Base-by-base conservation (phyloP, 1,140 invertebrate genomes). In the Homalodisca vitripennis region DNA sequence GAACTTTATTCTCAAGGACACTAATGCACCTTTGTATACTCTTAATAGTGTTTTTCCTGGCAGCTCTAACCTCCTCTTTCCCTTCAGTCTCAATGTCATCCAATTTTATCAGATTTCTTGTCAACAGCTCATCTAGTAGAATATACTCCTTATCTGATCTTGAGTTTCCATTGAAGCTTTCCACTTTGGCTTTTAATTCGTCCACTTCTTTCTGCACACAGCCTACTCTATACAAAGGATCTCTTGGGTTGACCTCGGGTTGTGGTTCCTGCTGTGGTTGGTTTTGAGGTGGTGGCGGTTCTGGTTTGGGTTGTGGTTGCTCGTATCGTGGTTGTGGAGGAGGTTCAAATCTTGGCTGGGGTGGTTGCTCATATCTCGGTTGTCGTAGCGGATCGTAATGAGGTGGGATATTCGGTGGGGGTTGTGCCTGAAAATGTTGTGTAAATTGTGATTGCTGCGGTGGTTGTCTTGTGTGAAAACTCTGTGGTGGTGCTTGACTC, bases 91-190 rank as follows among this genome's bases (percentile, higher is more conserved):
- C 93, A 66, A 98, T 92, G 73, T 91, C 89, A 78, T 98, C 96
- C 68, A 98, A 79, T 78, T 95, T 94, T 2, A 98, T 86, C 68
- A 98, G 82, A 77, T 94, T 92, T 48, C 95, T 86, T 0, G 95
- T 98, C 17, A 98, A 80, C 94, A 97, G 97, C 80, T 98, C 95
- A 78, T 98, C 95, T 48, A 98, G 79, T 78, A 89, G 95, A 30
- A 92, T 82, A 75, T 95, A 98, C 66, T 91, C 84, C 79, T 96
- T 97, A 75, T 95, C 91, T 73, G 85, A 86, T 73, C 87, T 85
- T 2, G 84, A 85, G 65, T 81, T 83, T 1, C 93, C 94, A 20
- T 76, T 81, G 76, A 92, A 97, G 65, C 86, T 82, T 71, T 93
- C 89, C 6, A 97, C 92, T 75, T 91, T 84, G 17, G 83, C 83